Conservation (phyloP, 2,113 vertebrate genomes). For the Phainopepla nitens region DNA sequence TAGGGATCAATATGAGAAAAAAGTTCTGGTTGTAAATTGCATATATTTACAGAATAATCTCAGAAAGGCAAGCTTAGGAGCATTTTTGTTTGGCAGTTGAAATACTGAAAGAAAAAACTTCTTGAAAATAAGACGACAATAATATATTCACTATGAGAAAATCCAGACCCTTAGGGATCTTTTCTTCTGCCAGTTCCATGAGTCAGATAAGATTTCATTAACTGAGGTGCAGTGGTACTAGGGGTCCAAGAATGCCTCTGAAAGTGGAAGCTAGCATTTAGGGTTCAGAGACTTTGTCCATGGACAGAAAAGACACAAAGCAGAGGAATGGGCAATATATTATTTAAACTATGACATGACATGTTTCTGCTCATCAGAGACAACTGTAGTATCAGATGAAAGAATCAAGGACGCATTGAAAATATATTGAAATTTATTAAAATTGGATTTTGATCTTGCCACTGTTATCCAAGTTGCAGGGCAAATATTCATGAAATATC, state of each 20-base stretch:
- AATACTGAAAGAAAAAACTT: neutral
- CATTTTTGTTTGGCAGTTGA: neutral
- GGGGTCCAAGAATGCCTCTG: neutral
- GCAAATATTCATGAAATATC: neutral
- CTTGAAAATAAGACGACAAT: neutral
- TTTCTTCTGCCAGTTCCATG: neutral
- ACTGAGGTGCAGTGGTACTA: neutral
- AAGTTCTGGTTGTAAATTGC: neutral
- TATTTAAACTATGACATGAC: neutral
- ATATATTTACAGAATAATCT: neutral
- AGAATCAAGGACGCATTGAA: neutral
- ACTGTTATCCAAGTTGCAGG: neutral
- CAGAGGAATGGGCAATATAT: neutral
- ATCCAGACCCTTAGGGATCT: neutral
- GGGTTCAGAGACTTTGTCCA: neutral
- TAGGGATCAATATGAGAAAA: neutral
- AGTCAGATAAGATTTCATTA: neutral
- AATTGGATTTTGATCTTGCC: neutral
- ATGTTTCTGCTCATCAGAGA: neutral
- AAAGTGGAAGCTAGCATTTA: neutral
- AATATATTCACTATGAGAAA: neutral
- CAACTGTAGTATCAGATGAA: neutral
- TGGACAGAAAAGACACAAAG: neutral
- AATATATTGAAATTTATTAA: neutral
- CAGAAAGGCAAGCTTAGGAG: neutral